Percentiles rank a stretch among this genome's conserved stretches.
Evolutionary conservation across 1,140 invertebrate species (phyloP).

Genomic region (Aphis gossypii): DNA sequence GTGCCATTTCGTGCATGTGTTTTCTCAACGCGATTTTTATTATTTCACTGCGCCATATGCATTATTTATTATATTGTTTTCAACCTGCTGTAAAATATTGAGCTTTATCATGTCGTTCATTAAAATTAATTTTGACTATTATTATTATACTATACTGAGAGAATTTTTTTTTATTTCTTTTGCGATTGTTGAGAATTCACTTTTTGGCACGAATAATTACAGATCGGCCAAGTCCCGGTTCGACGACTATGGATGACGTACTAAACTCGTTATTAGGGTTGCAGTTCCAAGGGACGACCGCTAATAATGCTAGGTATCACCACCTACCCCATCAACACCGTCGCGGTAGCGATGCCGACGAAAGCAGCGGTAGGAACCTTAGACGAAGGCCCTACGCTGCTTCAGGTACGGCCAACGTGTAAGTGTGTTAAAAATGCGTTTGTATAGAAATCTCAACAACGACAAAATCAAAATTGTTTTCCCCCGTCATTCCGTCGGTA

Average conservation of each 20-base stretch:
- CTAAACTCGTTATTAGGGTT: slow-evolving; percentile 84
- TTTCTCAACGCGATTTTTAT: slow-evolving; percentile 52
- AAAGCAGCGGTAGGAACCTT: not conserved
- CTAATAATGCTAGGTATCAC: slow-evolving; percentile 68
- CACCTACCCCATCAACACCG: slow-evolving; percentile 63
- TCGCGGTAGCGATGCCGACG: slow-evolving; percentile 63
- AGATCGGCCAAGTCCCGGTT: slow-evolving; percentile 71
- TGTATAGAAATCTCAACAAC: slow-evolving; percentile 60
- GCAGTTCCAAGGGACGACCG: slow-evolving; percentile 65
- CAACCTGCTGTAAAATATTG: slow-evolving; percentile 22
- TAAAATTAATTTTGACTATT: slow-evolving; percentile 8
- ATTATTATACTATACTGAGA: not conserved
- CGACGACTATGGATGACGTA: slow-evolving; percentile 90
- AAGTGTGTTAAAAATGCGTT: slow-evolving; percentile 66
- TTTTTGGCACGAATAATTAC: slow-evolving; percentile 50
- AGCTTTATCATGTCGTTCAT: slow-evolving; percentile 18
- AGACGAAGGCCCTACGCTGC: slow-evolving; percentile 64
- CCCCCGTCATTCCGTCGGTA: not conserved
- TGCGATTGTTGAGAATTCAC: slow-evolving; percentile 52
- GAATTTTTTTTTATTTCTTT: not conserved
- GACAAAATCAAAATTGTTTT: not conserved
- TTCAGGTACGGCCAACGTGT: slow-evolving; percentile 81
- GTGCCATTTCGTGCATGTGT: slow-evolving; percentile 51
- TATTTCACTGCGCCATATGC: slow-evolving; percentile 24
- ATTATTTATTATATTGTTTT: slow-evolving; percentile 34